Evolutionary conservation across 1,140 invertebrate genomes (phyloP).

Genomic region (Drosophila parvula): DNA sequence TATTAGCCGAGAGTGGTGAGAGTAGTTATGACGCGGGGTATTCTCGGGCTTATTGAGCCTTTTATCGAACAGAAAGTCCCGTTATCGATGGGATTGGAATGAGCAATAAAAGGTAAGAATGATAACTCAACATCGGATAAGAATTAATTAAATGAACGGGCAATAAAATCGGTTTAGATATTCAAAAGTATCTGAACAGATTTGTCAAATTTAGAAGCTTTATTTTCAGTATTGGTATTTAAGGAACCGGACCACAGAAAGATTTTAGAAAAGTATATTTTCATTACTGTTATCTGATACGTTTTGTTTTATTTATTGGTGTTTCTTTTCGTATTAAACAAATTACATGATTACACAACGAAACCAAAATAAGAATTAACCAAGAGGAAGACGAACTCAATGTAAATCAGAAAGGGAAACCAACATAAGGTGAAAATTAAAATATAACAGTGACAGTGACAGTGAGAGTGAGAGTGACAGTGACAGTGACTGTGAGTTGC

Average conservation of each 20-base stretch:
- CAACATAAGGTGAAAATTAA: conserved; percentile 9
- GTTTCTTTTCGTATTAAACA: conserved; percentile 12
- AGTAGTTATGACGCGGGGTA: conserved; percentile 45
- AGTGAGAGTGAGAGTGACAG: conserved; percentile 12
- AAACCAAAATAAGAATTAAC: neutral
- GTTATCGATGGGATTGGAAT: conserved; percentile 23
- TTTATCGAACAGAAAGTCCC: conserved; percentile 22
- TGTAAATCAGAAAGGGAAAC: conserved; percentile 11
- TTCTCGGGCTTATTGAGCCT: neutral
- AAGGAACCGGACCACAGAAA: conserved; percentile 6
- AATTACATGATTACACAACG: conserved; percentile 11
- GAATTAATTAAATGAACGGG: conserved; percentile 14
- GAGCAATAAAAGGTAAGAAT: conserved; percentile 21
- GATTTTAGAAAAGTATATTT: neutral
- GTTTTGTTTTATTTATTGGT: neutral
- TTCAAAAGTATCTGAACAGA: conserved; percentile 14
- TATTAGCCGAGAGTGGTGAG: conserved; percentile 60
- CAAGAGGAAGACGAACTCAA: conserved; percentile 1
- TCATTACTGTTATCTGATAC: neutral
- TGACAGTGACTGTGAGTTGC: conserved; percentile 18
- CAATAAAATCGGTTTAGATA: neutral
- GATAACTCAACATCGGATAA: conserved; percentile 21
- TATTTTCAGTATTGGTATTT: neutral
- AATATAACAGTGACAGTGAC: conserved; percentile 23
- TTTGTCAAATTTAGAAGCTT: neutral